Evolutionary conservation across 2,888 invertebrate species (phyloP).

Genomic region (Phlogophora meticulosa): DNA sequence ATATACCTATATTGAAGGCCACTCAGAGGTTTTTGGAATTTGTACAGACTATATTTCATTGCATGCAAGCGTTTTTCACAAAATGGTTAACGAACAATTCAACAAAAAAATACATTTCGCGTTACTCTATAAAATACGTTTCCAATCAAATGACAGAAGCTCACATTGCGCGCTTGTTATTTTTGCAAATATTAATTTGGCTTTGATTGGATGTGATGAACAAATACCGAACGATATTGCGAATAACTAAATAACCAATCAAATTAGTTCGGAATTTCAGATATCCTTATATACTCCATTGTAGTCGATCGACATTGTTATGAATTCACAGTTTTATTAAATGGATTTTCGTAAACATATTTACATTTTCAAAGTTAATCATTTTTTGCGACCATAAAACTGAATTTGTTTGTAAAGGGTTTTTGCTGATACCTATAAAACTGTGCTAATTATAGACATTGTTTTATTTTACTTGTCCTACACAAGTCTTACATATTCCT

Average conservation of each 20-base stretch:
- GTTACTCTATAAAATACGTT: constrained; percentile 25
- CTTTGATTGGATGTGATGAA: constrained; percentile 35
- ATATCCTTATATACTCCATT: no score
- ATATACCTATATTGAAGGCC: no score
- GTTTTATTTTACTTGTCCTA: no score
- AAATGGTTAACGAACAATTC: constrained; percentile 13
- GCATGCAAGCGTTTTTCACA: neutral
- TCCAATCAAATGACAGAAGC: constrained; percentile 36
- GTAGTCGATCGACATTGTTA: neutral
- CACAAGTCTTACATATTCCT: no score
- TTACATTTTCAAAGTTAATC: no score
- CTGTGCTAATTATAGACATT: no score
- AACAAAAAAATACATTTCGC: constrained; percentile 2
- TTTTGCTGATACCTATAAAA: no score
- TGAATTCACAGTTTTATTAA: neutral
- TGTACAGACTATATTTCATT: neutral
- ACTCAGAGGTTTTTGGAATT: no score
- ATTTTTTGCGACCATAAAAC: no score
- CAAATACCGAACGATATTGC: constrained; percentile 20
- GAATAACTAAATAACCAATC: constrained; percentile 47
- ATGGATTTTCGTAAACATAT: constrained; percentile 3
- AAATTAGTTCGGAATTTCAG: constrained; percentile 21
- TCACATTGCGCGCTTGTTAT: constrained; percentile 19
- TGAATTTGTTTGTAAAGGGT: no score
- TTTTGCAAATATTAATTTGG: constrained; percentile 41